Percentiles rank a stretch among this genome's conserved stretches.
Conservation (phyloP, 2,797 vertebrate genomes). For the Sebastiscus tertius region DNA sequence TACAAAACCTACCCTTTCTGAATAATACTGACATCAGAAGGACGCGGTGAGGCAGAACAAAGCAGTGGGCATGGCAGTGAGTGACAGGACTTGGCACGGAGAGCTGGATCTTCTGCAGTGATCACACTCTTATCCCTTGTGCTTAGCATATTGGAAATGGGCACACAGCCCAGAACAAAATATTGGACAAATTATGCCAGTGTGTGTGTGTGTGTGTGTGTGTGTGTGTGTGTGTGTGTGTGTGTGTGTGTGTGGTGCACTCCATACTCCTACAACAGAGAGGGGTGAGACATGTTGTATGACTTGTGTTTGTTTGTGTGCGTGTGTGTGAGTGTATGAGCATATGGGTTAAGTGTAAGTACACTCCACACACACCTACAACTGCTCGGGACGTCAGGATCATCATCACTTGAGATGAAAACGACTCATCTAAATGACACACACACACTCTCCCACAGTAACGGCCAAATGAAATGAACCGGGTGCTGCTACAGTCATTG, state of each 20-base stretch:
- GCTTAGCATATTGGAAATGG: slow-evolving; percentile 76
- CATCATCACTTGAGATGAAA: slow-evolving; percentile 25
- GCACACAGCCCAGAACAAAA: slow-evolving; percentile 76
- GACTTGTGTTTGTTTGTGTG: slow-evolving; percentile 41
- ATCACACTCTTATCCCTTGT: slow-evolving; percentile 74
- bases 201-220: slow-evolving; percentile 47
- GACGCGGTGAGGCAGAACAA: slow-evolving; percentile 58
- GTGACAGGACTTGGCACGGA: slow-evolving; percentile 70
- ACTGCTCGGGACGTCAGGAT: background rate
- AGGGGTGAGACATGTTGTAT: slow-evolving; percentile 23
- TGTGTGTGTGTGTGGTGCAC: background rate
- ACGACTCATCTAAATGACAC: slow-evolving; percentile 29
- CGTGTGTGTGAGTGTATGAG: slow-evolving; percentile 20
- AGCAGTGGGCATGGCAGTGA: slow-evolving; percentile 63
- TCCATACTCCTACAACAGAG: slow-evolving; percentile 46
- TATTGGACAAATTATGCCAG: slow-evolving; percentile 71
- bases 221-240: slow-evolving; percentile 36
- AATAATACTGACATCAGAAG: slow-evolving; percentile 61
- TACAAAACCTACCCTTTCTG: slow-evolving; percentile 41
- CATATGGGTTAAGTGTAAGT: slow-evolving; percentile 48
- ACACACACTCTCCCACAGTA: background rate
- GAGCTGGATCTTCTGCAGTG: slow-evolving; percentile 67
- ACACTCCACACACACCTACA: slow-evolving; percentile 19
- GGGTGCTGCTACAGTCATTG: background rate
- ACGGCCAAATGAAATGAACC: background rate